A percentile compares a stretch with the other conserved stretches of the same genome.
Evolutionary conservation across 1,140 invertebrate genomes (phyloP).

Genomic region (Lucilia sericata): DNA sequence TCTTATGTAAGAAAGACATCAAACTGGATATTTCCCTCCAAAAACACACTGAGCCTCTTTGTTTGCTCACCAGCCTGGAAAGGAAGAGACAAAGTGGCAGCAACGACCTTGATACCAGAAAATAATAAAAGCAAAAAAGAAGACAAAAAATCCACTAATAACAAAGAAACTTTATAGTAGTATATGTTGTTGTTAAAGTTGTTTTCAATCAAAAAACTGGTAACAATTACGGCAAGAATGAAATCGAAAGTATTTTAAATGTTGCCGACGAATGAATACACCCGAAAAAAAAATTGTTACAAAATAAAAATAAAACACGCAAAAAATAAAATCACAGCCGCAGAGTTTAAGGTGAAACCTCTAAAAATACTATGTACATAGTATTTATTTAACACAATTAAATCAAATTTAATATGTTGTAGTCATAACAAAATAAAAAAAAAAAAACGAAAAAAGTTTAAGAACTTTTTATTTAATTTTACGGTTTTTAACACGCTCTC

Average conservation of each 20-base stretch:
- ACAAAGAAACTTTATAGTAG: not conserved
- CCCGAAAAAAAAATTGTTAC: not conserved
- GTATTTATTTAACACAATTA: no score
- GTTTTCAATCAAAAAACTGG: not conserved
- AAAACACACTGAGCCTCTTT: not conserved
- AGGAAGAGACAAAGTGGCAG: constrained; percentile 2
- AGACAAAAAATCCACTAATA: not conserved
- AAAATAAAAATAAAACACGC: not conserved
- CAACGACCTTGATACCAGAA: constrained; percentile 1
- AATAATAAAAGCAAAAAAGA: not conserved
- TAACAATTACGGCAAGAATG: not conserved
- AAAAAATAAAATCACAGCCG: not conserved
- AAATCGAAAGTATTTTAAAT: constrained; percentile 6
- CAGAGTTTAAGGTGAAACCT: not conserved
- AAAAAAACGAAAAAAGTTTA: no score
- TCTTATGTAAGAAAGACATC: not conserved
- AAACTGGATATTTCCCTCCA: not conserved
- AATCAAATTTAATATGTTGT: no score
- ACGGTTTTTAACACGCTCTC: no score
- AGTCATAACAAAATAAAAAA: no score
- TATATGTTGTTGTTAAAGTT: not conserved
- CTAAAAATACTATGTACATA: no score
- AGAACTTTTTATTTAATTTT: no score
- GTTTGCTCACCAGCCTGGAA: not conserved
- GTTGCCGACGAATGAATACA: not conserved